Conservation (phyloP, 2,113 vertebrate species). For the Axis porcinus region DNA sequence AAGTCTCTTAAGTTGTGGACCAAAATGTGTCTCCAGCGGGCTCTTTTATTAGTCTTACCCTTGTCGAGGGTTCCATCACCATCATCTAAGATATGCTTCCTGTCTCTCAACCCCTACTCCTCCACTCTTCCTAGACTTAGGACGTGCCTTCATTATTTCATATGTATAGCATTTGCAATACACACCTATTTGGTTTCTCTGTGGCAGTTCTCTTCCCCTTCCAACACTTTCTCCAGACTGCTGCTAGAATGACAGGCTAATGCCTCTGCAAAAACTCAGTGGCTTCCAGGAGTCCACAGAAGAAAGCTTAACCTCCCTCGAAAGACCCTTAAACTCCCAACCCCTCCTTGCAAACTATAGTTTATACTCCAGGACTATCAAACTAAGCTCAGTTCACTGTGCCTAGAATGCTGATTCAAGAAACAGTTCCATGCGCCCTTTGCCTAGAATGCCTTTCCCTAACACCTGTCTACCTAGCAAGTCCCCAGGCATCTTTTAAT, state of each 20-base stretch:
- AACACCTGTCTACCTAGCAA: not conserved
- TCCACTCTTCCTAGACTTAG: not conserved
- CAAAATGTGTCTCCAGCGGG: not conserved
- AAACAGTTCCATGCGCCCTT: not conserved
- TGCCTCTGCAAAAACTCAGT: not conserved
- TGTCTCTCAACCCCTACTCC: not conserved
- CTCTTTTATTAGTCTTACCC: not conserved
- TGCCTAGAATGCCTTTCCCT: not conserved
- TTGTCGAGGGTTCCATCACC: not conserved
- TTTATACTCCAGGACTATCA: not conserved
- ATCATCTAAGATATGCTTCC: not conserved
- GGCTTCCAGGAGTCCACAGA: not conserved
- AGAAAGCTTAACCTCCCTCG: not conserved
- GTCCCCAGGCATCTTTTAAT: not conserved
- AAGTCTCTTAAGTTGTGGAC: not conserved
- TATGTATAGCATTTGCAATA: not conserved
- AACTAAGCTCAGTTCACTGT: not conserved
- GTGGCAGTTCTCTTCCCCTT: not conserved
- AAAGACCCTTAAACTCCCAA: not conserved
- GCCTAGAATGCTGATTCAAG: not conserved
- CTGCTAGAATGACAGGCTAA: not conserved
- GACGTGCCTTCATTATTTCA: not conserved
- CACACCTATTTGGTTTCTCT: not conserved
- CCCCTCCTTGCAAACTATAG: not conserved
- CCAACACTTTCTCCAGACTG: not conserved